Evolutionary conservation across 2,113 vertebrate species (phyloP).

Genomic region (Macquaria australasica): DNA sequence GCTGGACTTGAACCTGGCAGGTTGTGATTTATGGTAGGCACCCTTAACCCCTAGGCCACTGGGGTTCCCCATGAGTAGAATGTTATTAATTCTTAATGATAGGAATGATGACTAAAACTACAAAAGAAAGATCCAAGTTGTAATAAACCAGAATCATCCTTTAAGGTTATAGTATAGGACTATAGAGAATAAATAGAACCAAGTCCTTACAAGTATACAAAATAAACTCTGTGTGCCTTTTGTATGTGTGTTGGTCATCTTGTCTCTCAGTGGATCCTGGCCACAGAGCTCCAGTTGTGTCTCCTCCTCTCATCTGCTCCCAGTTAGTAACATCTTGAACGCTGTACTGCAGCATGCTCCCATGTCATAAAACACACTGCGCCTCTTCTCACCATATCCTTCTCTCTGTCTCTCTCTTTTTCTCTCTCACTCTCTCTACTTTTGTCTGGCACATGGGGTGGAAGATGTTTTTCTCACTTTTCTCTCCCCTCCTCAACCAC

Average conservation of each 20-base stretch:
- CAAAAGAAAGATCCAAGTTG: not conserved
- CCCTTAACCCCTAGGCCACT: not conserved
- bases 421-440: slow-evolving; percentile 15
- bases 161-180: not conserved
- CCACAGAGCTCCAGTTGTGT: slow-evolving; percentile 52
- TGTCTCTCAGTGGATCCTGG: slow-evolving; percentile 33
- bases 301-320: slow-evolving; percentile 83
- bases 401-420: slow-evolving; percentile 24
- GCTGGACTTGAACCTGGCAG: not conserved
- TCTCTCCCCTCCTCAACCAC: slow-evolving; percentile 39
- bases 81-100: not conserved
- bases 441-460: slow-evolving; percentile 62
- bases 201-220: slow-evolving; percentile 19
- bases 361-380: slow-evolving; percentile 81
- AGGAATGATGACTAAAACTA: not conserved
- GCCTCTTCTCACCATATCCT: slow-evolving; percentile 69
- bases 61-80: not conserved
- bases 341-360: slow-evolving; percentile 77
- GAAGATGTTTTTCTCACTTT: slow-evolving; percentile 75
- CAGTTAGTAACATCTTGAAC: slow-evolving; percentile 85
- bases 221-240: slow-evolving; percentile 9
- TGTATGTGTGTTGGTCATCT: slow-evolving; percentile 30
- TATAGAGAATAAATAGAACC: not conserved
- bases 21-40: not conserved
- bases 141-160: not conserved